These are phyloP conservation scores for Malthinus seriepunctatus DNA, from an alignment of 2,888 invertebrate species.

Conservation along the genomic window DNA sequence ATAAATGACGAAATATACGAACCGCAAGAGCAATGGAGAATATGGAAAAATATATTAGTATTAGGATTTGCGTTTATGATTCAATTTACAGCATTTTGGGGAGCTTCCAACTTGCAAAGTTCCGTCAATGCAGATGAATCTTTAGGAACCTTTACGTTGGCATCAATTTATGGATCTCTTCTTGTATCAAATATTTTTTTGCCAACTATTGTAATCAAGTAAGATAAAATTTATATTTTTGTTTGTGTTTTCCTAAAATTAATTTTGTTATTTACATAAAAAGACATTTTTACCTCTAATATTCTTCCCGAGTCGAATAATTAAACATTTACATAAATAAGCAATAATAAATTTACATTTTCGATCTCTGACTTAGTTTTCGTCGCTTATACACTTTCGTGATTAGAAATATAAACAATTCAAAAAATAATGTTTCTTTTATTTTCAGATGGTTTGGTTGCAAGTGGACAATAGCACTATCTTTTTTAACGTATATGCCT, in stretches of 20 bases:
- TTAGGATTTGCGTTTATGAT: constrained; percentile 89
- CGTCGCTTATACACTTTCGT: no score
- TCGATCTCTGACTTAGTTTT: neutral
- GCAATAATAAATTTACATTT: no score
- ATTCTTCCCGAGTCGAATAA: no score
- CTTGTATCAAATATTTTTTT: constrained; percentile 89
- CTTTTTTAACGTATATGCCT: constrained; percentile 87
- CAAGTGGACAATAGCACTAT: constrained; percentile 85
- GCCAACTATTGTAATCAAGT: constrained; percentile 83
- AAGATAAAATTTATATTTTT: constrained; percentile 42
- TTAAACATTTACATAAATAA: no score
- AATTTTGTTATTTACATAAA: neutral
- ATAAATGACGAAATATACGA: constrained; percentile 29
- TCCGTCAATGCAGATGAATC: constrained; percentile 83
- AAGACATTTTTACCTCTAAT: neutral
- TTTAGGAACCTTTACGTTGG: constrained; percentile 80
- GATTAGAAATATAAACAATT: no score
- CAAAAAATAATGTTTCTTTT: constrained; percentile 5
- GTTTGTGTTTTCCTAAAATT: no score
- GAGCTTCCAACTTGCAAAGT: constrained; percentile 81
- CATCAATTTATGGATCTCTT: constrained; percentile 84
- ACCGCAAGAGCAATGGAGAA: constrained; percentile 68
- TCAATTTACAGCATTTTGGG: constrained; percentile 91
- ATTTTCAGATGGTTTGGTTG: constrained; percentile 79
- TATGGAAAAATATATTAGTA: constrained; percentile 82